phyloP scores from a whole-genome alignment of 2,888 invertebrate species.

The Pristionchus mayeri region DNA sequence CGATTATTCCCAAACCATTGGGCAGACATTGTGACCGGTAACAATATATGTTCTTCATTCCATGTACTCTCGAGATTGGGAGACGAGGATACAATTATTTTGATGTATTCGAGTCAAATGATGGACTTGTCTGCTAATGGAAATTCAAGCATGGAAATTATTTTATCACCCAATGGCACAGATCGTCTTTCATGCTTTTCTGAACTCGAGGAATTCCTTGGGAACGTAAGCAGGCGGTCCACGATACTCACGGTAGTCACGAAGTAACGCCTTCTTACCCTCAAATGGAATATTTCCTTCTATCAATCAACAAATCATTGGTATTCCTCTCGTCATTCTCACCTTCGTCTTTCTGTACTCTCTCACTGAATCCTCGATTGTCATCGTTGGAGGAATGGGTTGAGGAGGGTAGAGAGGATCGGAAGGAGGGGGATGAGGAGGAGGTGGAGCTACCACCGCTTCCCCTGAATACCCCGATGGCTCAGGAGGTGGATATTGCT shows the following conservation, averaged over 20 bases:
- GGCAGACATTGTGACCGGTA: no score
- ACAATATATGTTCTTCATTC: no score
- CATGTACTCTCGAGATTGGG: no score
- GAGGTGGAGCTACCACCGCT: not conserved
- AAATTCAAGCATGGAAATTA: no score
- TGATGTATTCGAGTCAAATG: no score
- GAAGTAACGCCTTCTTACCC: not conserved
- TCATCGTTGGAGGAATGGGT: not conserved
- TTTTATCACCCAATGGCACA: not conserved
- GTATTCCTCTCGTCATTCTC: no score
- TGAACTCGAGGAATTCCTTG: not conserved
- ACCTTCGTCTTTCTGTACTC: constrained; percentile 16
- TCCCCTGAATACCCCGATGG: not conserved
- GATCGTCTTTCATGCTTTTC: not conserved
- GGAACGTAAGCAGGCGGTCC: constrained; percentile 14
- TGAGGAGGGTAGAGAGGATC: not conserved
- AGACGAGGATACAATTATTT: no score
- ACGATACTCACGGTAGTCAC: not conserved
- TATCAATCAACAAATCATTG: not conserved
- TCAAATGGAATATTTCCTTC: no score
- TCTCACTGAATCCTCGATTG: not conserved
- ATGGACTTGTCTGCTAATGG: no score
- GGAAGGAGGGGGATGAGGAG: not conserved
- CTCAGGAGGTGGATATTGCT: constrained; percentile 1
- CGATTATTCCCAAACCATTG: no score